Evolutionary conservation across 1,140 invertebrate species (phyloP).

Genomic region (Drosophila ambigua): DNA sequence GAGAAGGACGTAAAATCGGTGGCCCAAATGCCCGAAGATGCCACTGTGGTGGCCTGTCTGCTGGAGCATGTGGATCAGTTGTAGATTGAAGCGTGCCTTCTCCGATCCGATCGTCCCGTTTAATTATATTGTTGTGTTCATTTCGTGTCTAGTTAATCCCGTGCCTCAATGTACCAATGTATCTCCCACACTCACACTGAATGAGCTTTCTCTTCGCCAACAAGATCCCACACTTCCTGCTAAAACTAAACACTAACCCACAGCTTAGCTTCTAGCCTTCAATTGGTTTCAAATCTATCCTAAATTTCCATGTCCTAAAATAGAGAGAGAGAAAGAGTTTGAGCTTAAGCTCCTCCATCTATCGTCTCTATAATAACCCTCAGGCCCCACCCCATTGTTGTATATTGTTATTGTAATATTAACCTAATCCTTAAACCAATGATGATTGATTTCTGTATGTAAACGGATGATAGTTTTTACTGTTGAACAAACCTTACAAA

Average conservation of each 20-base stretch:
- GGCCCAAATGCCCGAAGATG: constrained; percentile 21
- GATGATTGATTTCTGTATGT: constrained; percentile 38
- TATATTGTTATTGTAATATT: constrained; percentile 59
- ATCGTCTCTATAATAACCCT: constrained; percentile 33
- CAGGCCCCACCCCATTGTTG: constrained; percentile 58
- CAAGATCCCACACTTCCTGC: constrained; percentile 27
- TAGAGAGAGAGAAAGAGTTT: not conserved
- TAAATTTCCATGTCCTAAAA: constrained; percentile 11
- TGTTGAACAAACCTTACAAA: constrained; percentile 73
- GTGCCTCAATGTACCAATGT: not conserved
- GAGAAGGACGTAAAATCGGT: constrained; percentile 9
- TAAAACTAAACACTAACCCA: constrained; percentile 21
- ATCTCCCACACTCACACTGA: constrained; percentile 9
- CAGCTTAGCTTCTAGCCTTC: constrained; percentile 35
- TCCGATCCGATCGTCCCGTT: too few species aligned
- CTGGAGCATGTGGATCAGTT: constrained; percentile 68
- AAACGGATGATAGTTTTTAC: constrained; percentile 66
- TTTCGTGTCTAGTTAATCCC: too few species aligned
- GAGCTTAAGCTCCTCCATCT: constrained; percentile 5
- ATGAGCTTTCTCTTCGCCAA: constrained; percentile 72
- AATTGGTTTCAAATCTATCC: constrained; percentile 60
- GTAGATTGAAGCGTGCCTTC: constrained; percentile 22
- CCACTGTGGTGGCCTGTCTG: constrained; percentile 58
- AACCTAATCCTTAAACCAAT: constrained; percentile 33
- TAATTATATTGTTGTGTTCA: constrained; percentile 19